Conservation (phyloP, 1,140 invertebrate species). For the Listronotus oregonensis region DNA sequence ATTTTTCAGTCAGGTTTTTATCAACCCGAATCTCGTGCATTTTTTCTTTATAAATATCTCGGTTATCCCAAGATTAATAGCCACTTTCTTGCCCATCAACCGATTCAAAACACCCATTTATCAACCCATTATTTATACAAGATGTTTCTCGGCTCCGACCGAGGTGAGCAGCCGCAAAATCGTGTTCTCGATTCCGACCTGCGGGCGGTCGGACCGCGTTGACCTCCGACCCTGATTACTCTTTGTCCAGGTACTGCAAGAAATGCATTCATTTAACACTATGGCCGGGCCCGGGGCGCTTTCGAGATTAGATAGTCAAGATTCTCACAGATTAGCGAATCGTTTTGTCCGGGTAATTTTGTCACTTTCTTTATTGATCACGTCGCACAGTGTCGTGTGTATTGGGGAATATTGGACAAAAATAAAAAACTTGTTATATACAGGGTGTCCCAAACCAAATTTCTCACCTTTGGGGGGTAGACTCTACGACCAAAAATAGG, state of each 20-base stretch:
- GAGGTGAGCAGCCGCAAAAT: constrained; percentile 25
- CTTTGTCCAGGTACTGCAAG: constrained; percentile 27
- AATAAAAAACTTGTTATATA: too few relatives aligned
- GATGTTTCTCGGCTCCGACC: constrained; percentile 20
- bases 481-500: too few relatives aligned
- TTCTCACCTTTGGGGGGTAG: too few relatives aligned
- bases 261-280: constrained; percentile 32
- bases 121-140: constrained; percentile 35
- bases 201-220: constrained; percentile 21
- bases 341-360: too few relatives aligned
- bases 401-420: too few relatives aligned
- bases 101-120: constrained; percentile 26
- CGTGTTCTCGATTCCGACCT: constrained; percentile 29
- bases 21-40: too few relatives aligned
- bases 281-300: constrained; percentile 2
- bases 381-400: too few relatives aligned
- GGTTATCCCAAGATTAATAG: constrained; percentile 24
- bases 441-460: too few relatives aligned
- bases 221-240: constrained; percentile 33
- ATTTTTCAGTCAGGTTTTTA: too few relatives aligned
- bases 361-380: too few relatives aligned
- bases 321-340: constrained; percentile 25
- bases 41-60: too few relatives aligned
- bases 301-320: constrained; percentile 28
- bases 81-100: constrained; percentile 17